Evolutionary conservation across 2,113 vertebrate genomes (phyloP).

Genomic region (Oreotrochilus melanogaster): DNA sequence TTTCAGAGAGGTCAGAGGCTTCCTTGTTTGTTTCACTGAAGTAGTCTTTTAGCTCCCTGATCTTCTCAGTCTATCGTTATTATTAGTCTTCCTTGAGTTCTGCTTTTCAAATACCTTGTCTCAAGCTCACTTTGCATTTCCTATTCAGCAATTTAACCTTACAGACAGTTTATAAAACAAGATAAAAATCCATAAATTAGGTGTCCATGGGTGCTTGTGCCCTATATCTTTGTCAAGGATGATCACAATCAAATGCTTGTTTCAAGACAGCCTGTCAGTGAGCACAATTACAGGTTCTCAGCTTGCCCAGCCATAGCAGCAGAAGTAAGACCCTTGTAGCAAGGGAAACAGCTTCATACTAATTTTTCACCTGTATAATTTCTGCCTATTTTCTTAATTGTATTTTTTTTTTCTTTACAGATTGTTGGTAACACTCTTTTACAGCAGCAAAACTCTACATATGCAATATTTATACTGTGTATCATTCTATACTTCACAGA

Average conservation of each 20-base stretch:
- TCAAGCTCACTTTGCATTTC: slow-evolving; percentile 54
- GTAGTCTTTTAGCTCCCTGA: slow-evolving; percentile 33
- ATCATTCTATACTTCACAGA: not conserved
- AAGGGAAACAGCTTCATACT: not conserved
- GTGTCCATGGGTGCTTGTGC: slow-evolving; percentile 37
- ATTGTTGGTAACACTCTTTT: not conserved
- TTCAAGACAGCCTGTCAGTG: slow-evolving; percentile 56
- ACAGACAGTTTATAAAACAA: slow-evolving; percentile 64
- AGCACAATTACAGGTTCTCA: slow-evolving; percentile 49
- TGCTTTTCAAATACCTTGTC: slow-evolving; percentile 59
- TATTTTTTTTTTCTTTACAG: slow-evolving; percentile 14
- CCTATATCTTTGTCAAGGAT: slow-evolving; percentile 69
- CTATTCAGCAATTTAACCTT: slow-evolving; percentile 61
- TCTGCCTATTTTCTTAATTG: not conserved
- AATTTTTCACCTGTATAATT: not conserved
- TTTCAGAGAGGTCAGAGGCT: slow-evolving; percentile 45
- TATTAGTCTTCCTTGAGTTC: slow-evolving; percentile 52
- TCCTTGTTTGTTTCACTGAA: slow-evolving; percentile 55
- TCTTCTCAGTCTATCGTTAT: slow-evolving; percentile 25
- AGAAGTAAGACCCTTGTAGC: not conserved
- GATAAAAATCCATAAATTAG: slow-evolving; percentile 73
- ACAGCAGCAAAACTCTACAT: not conserved
- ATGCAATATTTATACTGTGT: not conserved
- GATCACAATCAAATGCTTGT: slow-evolving; percentile 68
- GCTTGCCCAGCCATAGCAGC: not conserved